Percentiles rank a stretch among this genome's conserved stretches.
Evolutionary conservation across 2,797 vertebrate species (phyloP).

Genomic region (Phataginus tetradactyla): DNA sequence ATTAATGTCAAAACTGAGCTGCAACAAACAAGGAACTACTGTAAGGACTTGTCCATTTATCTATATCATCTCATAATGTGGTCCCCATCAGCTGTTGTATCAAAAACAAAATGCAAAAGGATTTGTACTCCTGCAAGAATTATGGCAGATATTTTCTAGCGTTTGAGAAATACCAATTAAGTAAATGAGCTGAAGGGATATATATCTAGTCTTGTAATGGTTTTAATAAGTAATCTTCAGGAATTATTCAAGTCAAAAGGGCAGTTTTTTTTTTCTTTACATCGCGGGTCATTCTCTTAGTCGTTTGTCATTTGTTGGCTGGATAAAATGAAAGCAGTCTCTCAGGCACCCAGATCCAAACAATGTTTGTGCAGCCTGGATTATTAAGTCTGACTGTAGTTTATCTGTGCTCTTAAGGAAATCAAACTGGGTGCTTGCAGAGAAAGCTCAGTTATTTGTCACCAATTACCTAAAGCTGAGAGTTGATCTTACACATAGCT

Average conservation of each 20-base stretch:
- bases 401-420: slow-evolving; percentile 40
- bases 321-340: background rate
- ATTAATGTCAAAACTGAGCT: background rate
- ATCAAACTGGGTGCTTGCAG: background rate
- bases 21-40: background rate
- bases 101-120: background rate
- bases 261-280: background rate
- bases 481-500: background rate
- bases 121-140: slow-evolving; percentile 22
- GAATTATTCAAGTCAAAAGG: background rate
- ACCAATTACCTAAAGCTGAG: slow-evolving; percentile 17
- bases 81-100: background rate
- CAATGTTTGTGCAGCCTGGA: background rate
- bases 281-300: background rate
- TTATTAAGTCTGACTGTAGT: slow-evolving; percentile 5
- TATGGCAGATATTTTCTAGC: background rate
- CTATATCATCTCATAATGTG: background rate
- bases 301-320: background rate
- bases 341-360: background rate
- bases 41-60: background rate
- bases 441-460: slow-evolving; percentile 46
- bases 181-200: background rate
- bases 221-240: background rate
- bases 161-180: slow-evolving; percentile 1
- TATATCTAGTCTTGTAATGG: background rate